phyloP scores from a whole-genome alignment of 1,140 invertebrate species.

The Colletes latitarsis region DNA sequence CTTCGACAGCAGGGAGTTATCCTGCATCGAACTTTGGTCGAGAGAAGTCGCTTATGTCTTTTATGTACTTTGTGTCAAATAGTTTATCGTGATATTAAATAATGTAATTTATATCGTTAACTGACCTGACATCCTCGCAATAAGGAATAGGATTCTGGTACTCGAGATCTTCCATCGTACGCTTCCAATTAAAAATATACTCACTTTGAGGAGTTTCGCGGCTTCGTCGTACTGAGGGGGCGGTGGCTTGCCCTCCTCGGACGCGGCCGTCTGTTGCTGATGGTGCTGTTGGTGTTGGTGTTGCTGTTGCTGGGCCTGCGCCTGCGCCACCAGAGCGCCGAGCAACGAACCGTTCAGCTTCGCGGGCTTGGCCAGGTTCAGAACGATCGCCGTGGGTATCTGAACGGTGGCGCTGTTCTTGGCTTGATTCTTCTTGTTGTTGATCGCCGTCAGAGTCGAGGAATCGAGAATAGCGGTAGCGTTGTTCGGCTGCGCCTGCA shows the following conservation, averaged over 20 bases:
- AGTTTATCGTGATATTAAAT: too few species aligned
- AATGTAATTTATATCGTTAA: too few species aligned
- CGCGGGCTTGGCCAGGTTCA: constrained; percentile 77
- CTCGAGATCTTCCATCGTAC: too few species aligned
- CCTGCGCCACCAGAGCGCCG: constrained; percentile 77
- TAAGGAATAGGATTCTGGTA: too few species aligned
- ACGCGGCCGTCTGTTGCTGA: constrained; percentile 68
- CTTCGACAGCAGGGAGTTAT: too few species aligned
- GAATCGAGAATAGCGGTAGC: constrained; percentile 75
- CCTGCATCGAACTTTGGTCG: too few species aligned
- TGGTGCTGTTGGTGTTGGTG: constrained; percentile 59
- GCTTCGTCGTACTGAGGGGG: constrained; percentile 88
- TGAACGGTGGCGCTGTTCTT: constrained; percentile 77
- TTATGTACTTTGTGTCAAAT: too few species aligned
- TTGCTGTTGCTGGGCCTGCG: constrained; percentile 76
- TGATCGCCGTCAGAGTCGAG: constrained; percentile 76
- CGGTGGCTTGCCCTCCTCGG: constrained; percentile 79
- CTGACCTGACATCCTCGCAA: too few species aligned
- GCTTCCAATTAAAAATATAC: neutral
- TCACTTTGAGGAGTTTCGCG: constrained; percentile 84
- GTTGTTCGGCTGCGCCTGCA: constrained; percentile 81
- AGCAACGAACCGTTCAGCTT: constrained; percentile 78
- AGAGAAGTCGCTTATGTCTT: too few species aligned
- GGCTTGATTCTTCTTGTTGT: constrained; percentile 80
- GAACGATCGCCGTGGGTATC: constrained; percentile 77